phyloP scores from a whole-genome alignment of 2,888 invertebrate species.

The Calliopum simillimum region DNA sequence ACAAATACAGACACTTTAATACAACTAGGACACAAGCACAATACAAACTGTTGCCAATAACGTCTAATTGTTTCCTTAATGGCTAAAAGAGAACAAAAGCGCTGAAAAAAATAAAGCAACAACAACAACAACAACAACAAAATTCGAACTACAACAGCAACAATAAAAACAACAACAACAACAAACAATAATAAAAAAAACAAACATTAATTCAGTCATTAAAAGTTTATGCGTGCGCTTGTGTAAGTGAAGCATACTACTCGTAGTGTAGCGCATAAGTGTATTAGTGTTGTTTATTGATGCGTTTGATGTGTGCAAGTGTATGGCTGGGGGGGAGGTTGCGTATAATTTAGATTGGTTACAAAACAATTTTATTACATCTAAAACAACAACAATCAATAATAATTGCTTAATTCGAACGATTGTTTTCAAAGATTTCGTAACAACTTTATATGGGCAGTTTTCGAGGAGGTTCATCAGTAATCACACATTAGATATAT shows the following conservation, averaged over 20 bases:
- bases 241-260: background rate
- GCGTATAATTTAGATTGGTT: background rate
- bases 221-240: slow-evolving; percentile 5
- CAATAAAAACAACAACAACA: too few relatives aligned
- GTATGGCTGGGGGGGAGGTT: too few relatives aligned
- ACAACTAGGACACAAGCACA: background rate
- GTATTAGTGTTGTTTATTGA: background rate
- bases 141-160: too few relatives aligned
- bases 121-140: too few relatives aligned
- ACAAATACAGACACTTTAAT: background rate
- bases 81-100: background rate
- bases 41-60: background rate
- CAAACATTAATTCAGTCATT: slow-evolving; percentile 9
- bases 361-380: slow-evolving; percentile 9
- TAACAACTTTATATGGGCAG: background rate
- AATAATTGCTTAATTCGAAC: slow-evolving; percentile 8
- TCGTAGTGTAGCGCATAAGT: too few relatives aligned
- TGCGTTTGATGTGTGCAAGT: too few relatives aligned
- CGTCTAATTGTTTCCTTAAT: slow-evolving; percentile 12
- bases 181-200: background rate
- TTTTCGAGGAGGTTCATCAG: background rate
- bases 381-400: slow-evolving; percentile 5
- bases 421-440: background rate
- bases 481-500: too few relatives aligned
- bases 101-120: background rate